A percentile compares a stretch with the other conserved stretches of the same genome.
Evolutionary conservation across 2,888 invertebrate species (phyloP).

Genomic region (Drosophila birchii): DNA sequence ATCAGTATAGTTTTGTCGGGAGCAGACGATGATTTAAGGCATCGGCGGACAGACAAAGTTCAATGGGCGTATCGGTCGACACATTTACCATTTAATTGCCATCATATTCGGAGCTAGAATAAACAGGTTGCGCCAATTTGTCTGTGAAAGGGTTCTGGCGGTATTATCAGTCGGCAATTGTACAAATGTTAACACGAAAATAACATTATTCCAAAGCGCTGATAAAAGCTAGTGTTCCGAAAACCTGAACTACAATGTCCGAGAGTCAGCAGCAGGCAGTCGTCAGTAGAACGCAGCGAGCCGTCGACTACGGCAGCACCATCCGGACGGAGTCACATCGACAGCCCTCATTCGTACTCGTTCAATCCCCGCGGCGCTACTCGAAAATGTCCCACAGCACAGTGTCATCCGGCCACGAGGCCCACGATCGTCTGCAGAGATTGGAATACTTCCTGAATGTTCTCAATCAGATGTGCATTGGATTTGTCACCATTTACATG

Average conservation of each 20-base stretch:
- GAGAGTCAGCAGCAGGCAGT: conserved; percentile 53
- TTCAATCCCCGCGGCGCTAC: conserved; percentile 56
- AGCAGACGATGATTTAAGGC: conserved; percentile 21
- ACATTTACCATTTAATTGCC: conserved; percentile 23
- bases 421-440: conserved; percentile 56
- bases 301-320: conserved; percentile 79
- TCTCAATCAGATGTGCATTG: conserved; percentile 82
- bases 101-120: conserved; percentile 5
- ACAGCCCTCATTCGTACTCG: conserved; percentile 49
- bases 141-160: conserved; percentile 24
- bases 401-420: conserved; percentile 49
- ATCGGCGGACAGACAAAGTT: conserved; percentile 8
- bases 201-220: conserved; percentile 59
- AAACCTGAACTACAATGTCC: conserved; percentile 49
- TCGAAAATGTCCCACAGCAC: conserved; percentile 67
- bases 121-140: conserved; percentile 39
- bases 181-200: conserved; percentile 63
- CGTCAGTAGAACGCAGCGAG: conserved; percentile 58
- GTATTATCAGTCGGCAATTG: conserved; percentile 55
- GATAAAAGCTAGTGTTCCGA: conserved; percentile 54
- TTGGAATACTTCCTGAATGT: conserved; percentile 75
- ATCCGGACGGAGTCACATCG: conserved; percentile 18
- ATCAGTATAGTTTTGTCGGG: not conserved
- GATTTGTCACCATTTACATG: conserved; percentile 82
- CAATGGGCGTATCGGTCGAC: conserved; percentile 41